Conservation (phyloP, 2,888 invertebrate species). For the Chorisops tibialis region DNA sequence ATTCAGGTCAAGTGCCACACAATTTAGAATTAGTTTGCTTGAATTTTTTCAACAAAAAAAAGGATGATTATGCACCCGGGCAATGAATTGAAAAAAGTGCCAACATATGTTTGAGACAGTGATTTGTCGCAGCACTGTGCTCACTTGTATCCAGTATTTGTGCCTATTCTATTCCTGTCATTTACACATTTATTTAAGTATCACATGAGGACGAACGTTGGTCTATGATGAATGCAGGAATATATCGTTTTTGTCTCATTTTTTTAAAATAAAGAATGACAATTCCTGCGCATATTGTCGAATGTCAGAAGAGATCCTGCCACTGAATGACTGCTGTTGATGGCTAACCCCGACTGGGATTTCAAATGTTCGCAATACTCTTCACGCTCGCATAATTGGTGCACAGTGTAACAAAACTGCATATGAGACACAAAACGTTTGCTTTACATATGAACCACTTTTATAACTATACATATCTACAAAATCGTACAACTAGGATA, state of each 20-base stretch:
- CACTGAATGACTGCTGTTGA: constrained; percentile 16
- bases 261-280: constrained; percentile 2
- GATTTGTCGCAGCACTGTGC: constrained; percentile 13
- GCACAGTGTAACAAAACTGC: too few relatives aligned
- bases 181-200: neutral
- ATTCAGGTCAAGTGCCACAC: too few relatives aligned
- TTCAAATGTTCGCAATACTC: too few relatives aligned
- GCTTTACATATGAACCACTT: too few relatives aligned
- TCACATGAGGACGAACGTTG: too few relatives aligned
- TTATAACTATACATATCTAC: too few relatives aligned
- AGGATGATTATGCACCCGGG: neutral
- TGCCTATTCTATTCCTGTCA: neutral
- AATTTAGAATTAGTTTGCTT: too few relatives aligned
- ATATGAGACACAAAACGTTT: too few relatives aligned
- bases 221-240: constrained; percentile 4
- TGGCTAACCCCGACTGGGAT: neutral
- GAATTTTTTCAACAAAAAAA: neutral
- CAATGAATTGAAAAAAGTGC: constrained; percentile 8
- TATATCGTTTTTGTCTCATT: constrained; percentile 5
- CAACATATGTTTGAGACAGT: constrained; percentile 19
- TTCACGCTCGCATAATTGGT: too few relatives aligned
- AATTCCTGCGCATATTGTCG: constrained; percentile 9
- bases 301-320: constrained; percentile 13
- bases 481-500: too few relatives aligned
- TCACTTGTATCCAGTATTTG: neutral